Evolutionary conservation across 1,140 invertebrate species (phyloP).

Genomic region (Nomia melanderi): DNA sequence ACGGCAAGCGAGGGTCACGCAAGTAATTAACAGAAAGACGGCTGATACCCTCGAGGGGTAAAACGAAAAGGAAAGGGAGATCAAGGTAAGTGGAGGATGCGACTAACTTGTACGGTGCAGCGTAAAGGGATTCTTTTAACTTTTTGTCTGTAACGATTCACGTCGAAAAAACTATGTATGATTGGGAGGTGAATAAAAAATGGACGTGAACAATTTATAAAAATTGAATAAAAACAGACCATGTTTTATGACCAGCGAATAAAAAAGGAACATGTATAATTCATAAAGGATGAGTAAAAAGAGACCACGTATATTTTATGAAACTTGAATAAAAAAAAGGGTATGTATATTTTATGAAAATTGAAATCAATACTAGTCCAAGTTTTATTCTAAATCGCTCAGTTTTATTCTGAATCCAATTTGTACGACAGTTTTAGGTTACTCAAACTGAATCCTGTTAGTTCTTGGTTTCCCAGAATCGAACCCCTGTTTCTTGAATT

Average conservation of each 20-base stretch:
- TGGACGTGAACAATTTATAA: too few species aligned
- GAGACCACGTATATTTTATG: too few species aligned
- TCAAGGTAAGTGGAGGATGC: slow-evolving; percentile 31
- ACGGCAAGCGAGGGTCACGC: slow-evolving; percentile 15
- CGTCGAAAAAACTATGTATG: background rate
- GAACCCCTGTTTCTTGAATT: background rate
- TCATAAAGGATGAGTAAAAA: too few species aligned
- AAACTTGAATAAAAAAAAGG: too few species aligned
- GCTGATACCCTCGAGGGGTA: slow-evolving; percentile 28
- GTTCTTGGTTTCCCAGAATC: too few species aligned
- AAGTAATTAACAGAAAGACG: slow-evolving; percentile 34
- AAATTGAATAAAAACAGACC: too few species aligned
- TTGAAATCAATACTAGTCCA: too few species aligned
- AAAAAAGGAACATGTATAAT: too few species aligned
- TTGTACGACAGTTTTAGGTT: background rate
- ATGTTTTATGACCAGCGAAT: too few species aligned
- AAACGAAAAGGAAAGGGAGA: slow-evolving; percentile 43
- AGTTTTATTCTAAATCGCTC: too few species aligned
- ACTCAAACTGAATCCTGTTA: too few species aligned
- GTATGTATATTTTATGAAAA: too few species aligned
- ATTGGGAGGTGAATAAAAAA: background rate
- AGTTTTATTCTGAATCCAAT: background rate
- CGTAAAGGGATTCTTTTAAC: background rate
- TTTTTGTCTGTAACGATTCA: background rate
- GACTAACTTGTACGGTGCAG: background rate